Percentiles rank a stretch among this genome's conserved stretches.
Evolutionary conservation across 2,113 vertebrate species (phyloP).

Genomic region (Spheniscus mendiculus): DNA sequence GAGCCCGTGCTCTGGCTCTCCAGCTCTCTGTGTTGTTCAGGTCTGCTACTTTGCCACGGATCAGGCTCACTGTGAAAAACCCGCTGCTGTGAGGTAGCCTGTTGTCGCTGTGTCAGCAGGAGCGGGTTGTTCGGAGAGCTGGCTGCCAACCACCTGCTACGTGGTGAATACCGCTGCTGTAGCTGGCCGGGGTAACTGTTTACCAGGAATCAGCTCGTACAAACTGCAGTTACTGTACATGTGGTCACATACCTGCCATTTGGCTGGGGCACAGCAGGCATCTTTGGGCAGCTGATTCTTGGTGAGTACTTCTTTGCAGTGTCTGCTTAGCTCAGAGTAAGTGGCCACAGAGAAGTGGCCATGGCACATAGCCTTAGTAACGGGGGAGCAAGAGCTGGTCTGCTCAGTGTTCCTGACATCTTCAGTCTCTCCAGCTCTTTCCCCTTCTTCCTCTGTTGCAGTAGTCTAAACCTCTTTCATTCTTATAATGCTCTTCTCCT

Average conservation of each 20-base stretch:
- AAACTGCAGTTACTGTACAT: not conserved
- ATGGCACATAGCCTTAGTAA: fast-evolving
- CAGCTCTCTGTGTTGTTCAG: not conserved
- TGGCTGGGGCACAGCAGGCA: not conserved
- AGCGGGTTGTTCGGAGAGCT: not conserved
- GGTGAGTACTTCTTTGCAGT: fast-evolving
- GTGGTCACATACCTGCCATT: not conserved
- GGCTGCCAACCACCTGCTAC: not conserved
- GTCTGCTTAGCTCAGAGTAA: not conserved
- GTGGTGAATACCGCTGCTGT: not conserved
- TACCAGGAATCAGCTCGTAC: not conserved
- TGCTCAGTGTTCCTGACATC: not conserved
- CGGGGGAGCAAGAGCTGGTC: not conserved
- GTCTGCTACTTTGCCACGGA: not conserved
- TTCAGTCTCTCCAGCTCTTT: not conserved
- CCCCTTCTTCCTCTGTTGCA: not conserved
- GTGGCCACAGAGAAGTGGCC: not conserved
- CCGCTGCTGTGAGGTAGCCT: not conserved
- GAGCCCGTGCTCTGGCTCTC: not conserved
- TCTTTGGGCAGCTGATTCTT: not conserved
- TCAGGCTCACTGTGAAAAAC: not conserved
- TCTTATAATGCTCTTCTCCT: not conserved
- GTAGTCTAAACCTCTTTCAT: not conserved
- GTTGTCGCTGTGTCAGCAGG: not conserved
- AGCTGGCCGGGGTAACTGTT: not conserved